phyloP scores from a whole-genome alignment of 2,113 vertebrate genomes.

The Phylloscopus trochilus region DNA sequence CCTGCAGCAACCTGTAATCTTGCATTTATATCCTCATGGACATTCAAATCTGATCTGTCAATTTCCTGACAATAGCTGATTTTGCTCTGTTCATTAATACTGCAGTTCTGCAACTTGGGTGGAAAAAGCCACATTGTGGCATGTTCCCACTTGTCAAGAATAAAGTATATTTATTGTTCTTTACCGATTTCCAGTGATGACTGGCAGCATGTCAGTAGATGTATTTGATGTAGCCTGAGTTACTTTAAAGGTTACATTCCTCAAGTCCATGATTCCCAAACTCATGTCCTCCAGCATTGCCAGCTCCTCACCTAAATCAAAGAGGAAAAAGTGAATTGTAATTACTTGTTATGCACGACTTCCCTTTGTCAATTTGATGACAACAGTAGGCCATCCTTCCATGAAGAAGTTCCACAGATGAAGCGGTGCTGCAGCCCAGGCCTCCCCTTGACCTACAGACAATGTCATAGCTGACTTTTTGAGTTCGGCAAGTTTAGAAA shows the following conservation, averaged over 20 bases:
- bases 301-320: constrained; percentile 87
- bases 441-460: neutral
- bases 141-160: neutral
- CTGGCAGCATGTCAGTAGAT: constrained; percentile 91
- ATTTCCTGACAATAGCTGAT: neutral
- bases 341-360: neutral
- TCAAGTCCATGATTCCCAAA: constrained; percentile 92
- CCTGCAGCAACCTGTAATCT: neutral
- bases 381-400: accelerated
- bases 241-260: constrained; percentile 98
- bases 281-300: constrained; percentile 99
- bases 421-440: neutral
- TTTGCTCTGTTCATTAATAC: neutral
- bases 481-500: neutral
- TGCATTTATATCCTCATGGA: neutral
- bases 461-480: neutral
- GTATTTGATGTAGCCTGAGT: constrained; percentile 88
- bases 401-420: neutral
- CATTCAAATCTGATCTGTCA: neutral
- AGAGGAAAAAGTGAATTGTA: neutral
- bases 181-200: constrained; percentile 95
- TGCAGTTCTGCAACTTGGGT: neutral
- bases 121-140: neutral
- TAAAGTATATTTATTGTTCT: neutral
- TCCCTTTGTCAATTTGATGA: neutral